A percentile compares a stretch with the other conserved stretches of the same genome.
Evolutionary conservation across 1,140 invertebrate species (phyloP).

Genomic region (Papilio polyxenes): DNA sequence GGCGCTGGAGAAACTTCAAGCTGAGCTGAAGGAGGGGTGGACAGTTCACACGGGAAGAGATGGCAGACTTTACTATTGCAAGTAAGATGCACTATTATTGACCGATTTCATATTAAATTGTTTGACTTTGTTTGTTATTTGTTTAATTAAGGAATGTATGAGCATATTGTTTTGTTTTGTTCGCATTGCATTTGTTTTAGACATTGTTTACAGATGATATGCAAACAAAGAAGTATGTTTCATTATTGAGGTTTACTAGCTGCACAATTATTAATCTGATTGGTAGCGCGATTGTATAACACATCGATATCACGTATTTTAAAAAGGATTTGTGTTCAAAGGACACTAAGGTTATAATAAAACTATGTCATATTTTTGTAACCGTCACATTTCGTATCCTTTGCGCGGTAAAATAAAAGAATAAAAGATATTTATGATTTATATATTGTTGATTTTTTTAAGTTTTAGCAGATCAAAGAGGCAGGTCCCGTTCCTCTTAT

Average conservation of each 20-base stretch:
- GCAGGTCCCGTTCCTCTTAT: background rate
- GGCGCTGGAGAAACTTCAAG: constrained; percentile 79
- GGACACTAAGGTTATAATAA: too few species aligned
- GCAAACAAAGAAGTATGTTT: background rate
- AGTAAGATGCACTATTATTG: constrained; percentile 82
- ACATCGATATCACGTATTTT: background rate
- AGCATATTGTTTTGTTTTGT: background rate
- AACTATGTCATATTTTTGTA: too few species aligned
- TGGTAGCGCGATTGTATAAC: background rate
- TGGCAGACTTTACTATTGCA: constrained; percentile 89
- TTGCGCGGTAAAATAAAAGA: too few species aligned
- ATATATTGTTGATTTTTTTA: background rate
- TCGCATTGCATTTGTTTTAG: background rate
- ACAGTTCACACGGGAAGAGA: constrained; percentile 87
- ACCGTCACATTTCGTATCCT: background rate
- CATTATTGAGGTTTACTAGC: background rate
- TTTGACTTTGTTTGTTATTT: background rate
- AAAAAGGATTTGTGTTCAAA: background rate
- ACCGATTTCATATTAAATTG: background rate
- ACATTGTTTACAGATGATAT: background rate
- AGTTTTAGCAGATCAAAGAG: background rate
- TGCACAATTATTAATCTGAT: background rate
- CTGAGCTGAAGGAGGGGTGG: constrained; percentile 84
- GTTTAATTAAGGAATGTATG: background rate
- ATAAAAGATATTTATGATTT: background rate